Percentiles rank a stretch among this genome's conserved stretches.
Conservation (phyloP, 2,113 vertebrate genomes). For the Phoxinus phoxinus region DNA sequence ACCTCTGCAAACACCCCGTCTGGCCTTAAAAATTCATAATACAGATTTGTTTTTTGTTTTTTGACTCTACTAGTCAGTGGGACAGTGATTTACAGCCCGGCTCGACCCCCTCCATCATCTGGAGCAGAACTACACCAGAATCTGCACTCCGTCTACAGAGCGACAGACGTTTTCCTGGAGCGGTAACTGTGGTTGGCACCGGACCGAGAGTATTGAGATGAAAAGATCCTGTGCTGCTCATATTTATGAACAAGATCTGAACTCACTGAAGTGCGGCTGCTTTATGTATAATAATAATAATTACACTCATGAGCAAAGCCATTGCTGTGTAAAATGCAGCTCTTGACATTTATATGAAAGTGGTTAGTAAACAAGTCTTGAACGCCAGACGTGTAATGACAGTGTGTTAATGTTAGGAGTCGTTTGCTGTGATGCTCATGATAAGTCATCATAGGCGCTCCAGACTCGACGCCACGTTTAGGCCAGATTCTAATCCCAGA, state of each 20-base stretch:
- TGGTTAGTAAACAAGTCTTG: constrained; percentile 11
- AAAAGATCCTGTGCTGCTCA: background rate
- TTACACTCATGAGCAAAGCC: background rate
- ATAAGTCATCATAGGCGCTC: background rate
- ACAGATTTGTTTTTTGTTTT: too few relatives aligned
- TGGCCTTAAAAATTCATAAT: too few relatives aligned
- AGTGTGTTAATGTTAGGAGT: background rate
- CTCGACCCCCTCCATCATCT: constrained; percentile 32
- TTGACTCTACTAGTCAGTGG: too few relatives aligned
- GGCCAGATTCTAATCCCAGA: background rate
- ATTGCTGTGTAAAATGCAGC: background rate
- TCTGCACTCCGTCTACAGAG: constrained; percentile 45
- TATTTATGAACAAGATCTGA: constrained; percentile 7
- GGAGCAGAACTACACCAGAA: constrained; percentile 30
- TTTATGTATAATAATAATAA: constrained; percentile 18
- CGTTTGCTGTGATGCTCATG: background rate
- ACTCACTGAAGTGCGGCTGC: background rate
- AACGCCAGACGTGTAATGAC: background rate
- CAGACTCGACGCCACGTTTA: background rate
- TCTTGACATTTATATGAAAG: constrained; percentile 22
- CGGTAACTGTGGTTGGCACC: constrained; percentile 16
- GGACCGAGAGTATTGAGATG: background rate
- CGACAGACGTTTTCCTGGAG: constrained; percentile 42
- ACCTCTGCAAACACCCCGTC: too few relatives aligned
- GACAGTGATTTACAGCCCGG: constrained; percentile 41